Evolutionary conservation across 2,113 vertebrate species (phyloP), one percentile per base, ranked within the genome.

Genomic region (Barnardius zonarius): DNA sequence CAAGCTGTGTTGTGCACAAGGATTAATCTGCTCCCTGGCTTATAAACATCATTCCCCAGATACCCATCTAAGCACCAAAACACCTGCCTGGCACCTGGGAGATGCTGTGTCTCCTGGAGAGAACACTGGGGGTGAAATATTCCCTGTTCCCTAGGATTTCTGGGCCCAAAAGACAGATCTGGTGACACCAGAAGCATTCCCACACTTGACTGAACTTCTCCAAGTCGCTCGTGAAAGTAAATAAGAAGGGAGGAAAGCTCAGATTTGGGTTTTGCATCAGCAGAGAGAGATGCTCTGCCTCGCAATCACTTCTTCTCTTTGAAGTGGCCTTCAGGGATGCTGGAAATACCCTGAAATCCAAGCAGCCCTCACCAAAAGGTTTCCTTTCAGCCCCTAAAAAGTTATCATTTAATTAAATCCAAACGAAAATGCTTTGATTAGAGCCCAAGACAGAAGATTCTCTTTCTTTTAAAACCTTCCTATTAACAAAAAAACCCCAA

Each of bases 1-100:
- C 0, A 1, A 70, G 27, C 8, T 15, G 66, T 25, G 3, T 3
- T 17, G 10, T 39, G 44, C 1, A 3, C 0, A 6, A 1, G 35
- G 39, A 37, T 64, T 48, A 30, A 75, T 55, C 20, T 41, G 31
- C 39, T 77, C 41, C n/a, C 48, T 1, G 3, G 63, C 4, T 87
- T 48, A 33, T 19, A 43, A 83, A 31, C 25, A 17, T 54, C 2
- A 10, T 27, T 81, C 39, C 37, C 17, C 44, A 48, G 39, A 33
- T n/a, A 39, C 16, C 15, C 55, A 51, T 37, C 49, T 25, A 24
- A 39, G 41, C 55, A 11, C 23, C 3, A 2, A 37, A 37, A 20
- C 17, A 41, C 31, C 86, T 51, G 44, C 39, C 76, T 44, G 57
- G 61, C 27, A 55, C 23, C 37, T 6, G 30, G 14, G 23, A 67